Evolutionary conservation across 2,797 vertebrate species (phyloP), one percentile per base, ranked within the genome.

Genomic region (Tragopan temminckii): DNA sequence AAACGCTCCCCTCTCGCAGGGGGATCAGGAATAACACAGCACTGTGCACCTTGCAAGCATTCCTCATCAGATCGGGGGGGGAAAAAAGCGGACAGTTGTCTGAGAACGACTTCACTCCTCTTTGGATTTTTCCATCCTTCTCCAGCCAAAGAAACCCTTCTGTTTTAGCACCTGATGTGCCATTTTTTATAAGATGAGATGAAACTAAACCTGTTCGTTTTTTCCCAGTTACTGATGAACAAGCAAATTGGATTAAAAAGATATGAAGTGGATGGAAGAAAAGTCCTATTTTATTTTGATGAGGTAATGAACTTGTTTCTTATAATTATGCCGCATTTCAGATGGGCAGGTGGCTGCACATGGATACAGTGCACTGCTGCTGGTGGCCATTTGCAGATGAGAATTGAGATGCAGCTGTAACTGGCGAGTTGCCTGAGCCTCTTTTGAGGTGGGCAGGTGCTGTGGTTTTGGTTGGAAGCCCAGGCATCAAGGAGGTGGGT

Each of bases 201-300:
- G 2, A 52, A 91, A 43, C 50, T 59, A 72, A 95, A 63, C 42
- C 7, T 25, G 36, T 23, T 57, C 14, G 6, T 70, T 40, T 95
- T 16, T 83, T 78, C 33, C 7, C 94, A 99, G 99, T 96, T 99
- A 83, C 89, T 99, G 93, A 97, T 98, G 97, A 99, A 99, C 97
- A 99, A 99, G 93, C 98, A 98, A 79, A 98, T 98, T 48, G 98
- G 98, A 76, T 97, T 99, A 89, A 99, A 99, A 98, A 97, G 99
- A 91, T 99, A 99, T 0, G 99, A 99, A 97, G 94, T 99, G 84
- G 98, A 97, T 16, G 99, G 98, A 74, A 97, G 98, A 92, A 99
- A 98, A 96, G 98, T 99, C 24, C 95, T 99, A 27, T 99, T 99
- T 97, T 99, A 99, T 97, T 99, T 99, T 92, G 99, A 99, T 53